Conservation (phyloP, 1,140 invertebrate species). For the Anastrepha ludens region DNA sequence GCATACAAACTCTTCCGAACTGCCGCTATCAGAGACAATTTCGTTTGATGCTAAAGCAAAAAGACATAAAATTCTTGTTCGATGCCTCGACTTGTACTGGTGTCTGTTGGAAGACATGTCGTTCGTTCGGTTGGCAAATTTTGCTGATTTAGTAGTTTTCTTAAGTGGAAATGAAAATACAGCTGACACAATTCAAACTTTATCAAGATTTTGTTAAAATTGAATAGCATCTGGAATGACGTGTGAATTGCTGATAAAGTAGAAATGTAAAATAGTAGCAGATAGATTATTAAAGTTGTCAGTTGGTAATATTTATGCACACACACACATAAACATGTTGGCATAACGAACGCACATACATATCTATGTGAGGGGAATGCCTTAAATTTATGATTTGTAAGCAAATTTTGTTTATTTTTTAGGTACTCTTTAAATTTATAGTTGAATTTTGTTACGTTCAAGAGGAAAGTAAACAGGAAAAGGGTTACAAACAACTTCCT, state of each 20-base stretch:
- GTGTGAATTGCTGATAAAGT: conserved; percentile 43
- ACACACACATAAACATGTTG: background rate
- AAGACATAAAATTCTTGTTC: no score
- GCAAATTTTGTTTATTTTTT: conserved; percentile 22
- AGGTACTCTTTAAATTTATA: background rate
- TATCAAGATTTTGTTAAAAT: conserved; percentile 17
- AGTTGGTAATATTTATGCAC: background rate
- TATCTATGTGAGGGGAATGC: background rate
- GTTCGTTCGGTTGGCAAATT: conserved; percentile 20
- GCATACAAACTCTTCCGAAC: background rate
- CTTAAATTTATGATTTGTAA: conserved; percentile 45
- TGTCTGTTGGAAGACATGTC: background rate
- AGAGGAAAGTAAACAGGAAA: no score
- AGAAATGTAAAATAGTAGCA: conserved; percentile 2
- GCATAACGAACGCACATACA: background rate
- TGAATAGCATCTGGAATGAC: background rate
- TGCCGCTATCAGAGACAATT: background rate
- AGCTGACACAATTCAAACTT: background rate
- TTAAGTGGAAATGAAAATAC: conserved; percentile 20
- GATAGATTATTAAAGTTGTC: conserved; percentile 25
- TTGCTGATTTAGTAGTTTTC: conserved; percentile 17
- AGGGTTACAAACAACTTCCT: background rate
- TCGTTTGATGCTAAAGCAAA: background rate
- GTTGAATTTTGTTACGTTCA: background rate
- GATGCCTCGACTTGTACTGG: background rate